Conservation (phyloP, 2,888 invertebrate species). For the Belgica antarctica region DNA sequence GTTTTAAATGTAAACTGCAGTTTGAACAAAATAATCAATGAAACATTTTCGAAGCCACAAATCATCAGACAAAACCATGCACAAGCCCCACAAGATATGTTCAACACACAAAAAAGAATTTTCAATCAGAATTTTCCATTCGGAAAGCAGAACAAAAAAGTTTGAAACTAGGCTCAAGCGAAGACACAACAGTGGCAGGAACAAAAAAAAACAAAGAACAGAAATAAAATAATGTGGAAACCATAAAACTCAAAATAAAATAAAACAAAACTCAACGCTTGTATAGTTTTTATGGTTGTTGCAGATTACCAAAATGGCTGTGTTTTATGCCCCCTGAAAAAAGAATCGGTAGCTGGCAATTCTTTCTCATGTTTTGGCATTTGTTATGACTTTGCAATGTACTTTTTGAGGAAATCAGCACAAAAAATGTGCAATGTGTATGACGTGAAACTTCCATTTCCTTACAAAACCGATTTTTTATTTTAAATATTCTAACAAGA, state of each 20-base stretch:
- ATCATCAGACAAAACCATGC: too few species aligned
- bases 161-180: not conserved
- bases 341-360: not conserved
- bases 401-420: not conserved
- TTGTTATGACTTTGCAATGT: slow-evolving; percentile 9
- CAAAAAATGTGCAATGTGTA: slow-evolving; percentile 30
- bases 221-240: slow-evolving; percentile 38
- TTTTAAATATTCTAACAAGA: slow-evolving; percentile 27
- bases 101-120: slow-evolving; percentile 9
- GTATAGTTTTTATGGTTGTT: slow-evolving; percentile 37
- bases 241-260: slow-evolving; percentile 33
- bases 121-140: slow-evolving; percentile 24
- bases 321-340: slow-evolving; percentile 9
- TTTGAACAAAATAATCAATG: too few species aligned
- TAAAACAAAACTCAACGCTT: slow-evolving; percentile 24
- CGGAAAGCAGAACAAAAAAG: not conserved
- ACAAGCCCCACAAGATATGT: not conserved
- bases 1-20: too few species aligned
- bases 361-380: not conserved
- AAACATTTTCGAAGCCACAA: too few species aligned
- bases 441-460: slow-evolving; percentile 29
- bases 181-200: not conserved
- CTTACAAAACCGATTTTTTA: slow-evolving; percentile 27
- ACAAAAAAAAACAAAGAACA: slow-evolving; percentile 26
- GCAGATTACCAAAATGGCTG: slow-evolving; percentile 39